Evolutionary conservation across 1,140 invertebrate genomes (phyloP), one percentile per base, ranked within the genome.

Genomic region (Thaumetopoea pityocampa): DNA sequence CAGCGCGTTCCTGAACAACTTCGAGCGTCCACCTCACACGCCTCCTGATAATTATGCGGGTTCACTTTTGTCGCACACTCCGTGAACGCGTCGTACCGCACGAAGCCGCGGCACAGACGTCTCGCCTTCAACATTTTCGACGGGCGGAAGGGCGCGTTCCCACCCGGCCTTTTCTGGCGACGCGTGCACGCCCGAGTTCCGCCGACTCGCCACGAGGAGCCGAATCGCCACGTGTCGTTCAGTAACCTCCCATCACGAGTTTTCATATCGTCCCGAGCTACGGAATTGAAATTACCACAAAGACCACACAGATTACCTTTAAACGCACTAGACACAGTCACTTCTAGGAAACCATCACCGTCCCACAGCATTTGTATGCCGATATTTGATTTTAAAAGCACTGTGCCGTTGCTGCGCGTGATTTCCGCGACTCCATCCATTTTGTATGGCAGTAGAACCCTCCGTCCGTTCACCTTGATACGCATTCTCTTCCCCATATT

Each of bases 261-360:
- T 22, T 85, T 91, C 56, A 94, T 86, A 63, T 93, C 92, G 50
- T 95, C 93, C 41, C 92, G 88, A 0, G 90, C 88, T 2, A 92
- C 79, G 5, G 89, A 90, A 77, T 97, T 98, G 78, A 94, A 98
- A 74, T 98, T 98, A 0, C 97, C 97, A 68, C 97, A 98, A 0
- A 98, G 78, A 11, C 97, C 97, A 63, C 96, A 97, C 7, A 97
- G 63, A 46, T 90, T 88, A 8, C 89, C 88, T 67, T 95, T 94
- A 72, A 92, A 96, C 0, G 84, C 84, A 7, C 92, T 90, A 0
- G 95, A 93, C 5, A 94, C 94, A 0, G 92, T 92, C 0, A 98
- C 91, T 83, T 98, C 96, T 24, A 98, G 83, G 65, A 96, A 98
- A 52, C 94, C 96, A 47, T 93, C 91, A 0, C 96, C 96, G 67